Percentiles rank a stretch among this genome's conserved stretches.
These are phyloP conservation scores for Ommatoiulus sabulosus DNA, from an alignment of 2,888 invertebrate genomes.

Conservation along the genomic window DNA sequence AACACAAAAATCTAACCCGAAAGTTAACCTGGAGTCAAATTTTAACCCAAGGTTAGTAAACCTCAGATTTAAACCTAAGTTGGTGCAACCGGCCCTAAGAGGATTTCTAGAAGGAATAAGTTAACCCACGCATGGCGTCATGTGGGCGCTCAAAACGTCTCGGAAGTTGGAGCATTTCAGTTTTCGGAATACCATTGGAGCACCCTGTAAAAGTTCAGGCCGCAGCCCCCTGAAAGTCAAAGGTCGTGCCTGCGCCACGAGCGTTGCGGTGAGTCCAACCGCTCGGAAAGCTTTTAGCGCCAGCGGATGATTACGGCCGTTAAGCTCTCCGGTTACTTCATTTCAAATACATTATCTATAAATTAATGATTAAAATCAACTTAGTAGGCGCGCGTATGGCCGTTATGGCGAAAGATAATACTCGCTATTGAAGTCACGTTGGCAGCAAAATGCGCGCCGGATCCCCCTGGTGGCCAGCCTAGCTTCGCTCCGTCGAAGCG, in stretches of 20 bases:
- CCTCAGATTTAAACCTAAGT: too few relatives aligned
- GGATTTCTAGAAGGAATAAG: too few relatives aligned
- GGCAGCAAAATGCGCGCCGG: background rate
- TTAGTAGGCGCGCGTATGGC: background rate
- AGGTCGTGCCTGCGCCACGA: background rate
- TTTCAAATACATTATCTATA: constrained; percentile 26
- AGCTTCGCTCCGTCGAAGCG: background rate
- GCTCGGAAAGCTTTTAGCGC: background rate
- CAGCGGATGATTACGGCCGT: background rate
- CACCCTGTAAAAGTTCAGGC: background rate
- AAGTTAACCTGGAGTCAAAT: too few relatives aligned
- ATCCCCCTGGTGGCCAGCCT: background rate
- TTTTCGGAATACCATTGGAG: too few relatives aligned
- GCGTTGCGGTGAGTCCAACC: background rate
- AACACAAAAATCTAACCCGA: too few relatives aligned
- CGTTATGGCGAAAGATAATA: constrained; percentile 13
- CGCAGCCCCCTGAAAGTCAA: background rate
- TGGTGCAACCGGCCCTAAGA: too few relatives aligned
- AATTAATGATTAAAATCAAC: constrained; percentile 34
- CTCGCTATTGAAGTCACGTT: constrained; percentile 17
- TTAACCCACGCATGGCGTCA: too few relatives aligned
- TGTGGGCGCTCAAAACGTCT: too few relatives aligned
- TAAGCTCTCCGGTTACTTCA: constrained; percentile 24
- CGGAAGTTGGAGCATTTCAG: too few relatives aligned
- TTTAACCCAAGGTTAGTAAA: too few relatives aligned